Evolutionary conservation across 1,140 invertebrate genomes (phyloP).

Genomic region (Geopemphigus sp.): DNA sequence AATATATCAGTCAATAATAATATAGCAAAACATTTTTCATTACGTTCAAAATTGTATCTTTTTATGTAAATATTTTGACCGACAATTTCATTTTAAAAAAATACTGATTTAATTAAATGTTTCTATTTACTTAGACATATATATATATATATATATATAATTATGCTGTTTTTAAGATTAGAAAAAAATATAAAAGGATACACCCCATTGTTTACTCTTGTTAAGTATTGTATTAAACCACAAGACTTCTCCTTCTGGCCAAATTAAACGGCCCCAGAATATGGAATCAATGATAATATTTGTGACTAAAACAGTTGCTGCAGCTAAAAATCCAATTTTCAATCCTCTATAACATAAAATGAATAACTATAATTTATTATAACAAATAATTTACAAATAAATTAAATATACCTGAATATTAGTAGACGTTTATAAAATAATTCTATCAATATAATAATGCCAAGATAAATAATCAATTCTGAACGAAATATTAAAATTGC

Average conservation of each 20-base stretch:
- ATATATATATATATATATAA: no score
- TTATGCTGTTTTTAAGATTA: background rate
- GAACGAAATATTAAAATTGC: conserved; percentile 88
- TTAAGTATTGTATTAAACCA: conserved; percentile 95
- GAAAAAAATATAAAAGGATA: conserved; percentile 71
- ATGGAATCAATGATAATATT: conserved; percentile 86
- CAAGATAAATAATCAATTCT: conserved; percentile 85
- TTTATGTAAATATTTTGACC: no score
- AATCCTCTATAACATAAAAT: conserved; percentile 64
- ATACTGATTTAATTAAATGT: background rate
- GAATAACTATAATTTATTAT: background rate
- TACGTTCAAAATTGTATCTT: no score
- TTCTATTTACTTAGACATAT: no score
- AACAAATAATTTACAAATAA: background rate
- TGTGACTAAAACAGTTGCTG: conserved; percentile 65
- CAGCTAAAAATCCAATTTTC: conserved; percentile 71
- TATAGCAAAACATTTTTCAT: no score
- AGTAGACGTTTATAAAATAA: conserved; percentile 62
- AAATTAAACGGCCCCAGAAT: conserved; percentile 86
- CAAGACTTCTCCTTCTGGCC: conserved; percentile 97
- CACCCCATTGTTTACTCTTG: conserved; percentile 94
- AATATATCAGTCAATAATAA: background rate
- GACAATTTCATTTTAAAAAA: no score
- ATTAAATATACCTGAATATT: conserved; percentile 55
- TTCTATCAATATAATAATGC: conserved; percentile 80